phyloP scores from a whole-genome alignment of 2,113 vertebrate species.

The Pterocles orientalis region DNA sequence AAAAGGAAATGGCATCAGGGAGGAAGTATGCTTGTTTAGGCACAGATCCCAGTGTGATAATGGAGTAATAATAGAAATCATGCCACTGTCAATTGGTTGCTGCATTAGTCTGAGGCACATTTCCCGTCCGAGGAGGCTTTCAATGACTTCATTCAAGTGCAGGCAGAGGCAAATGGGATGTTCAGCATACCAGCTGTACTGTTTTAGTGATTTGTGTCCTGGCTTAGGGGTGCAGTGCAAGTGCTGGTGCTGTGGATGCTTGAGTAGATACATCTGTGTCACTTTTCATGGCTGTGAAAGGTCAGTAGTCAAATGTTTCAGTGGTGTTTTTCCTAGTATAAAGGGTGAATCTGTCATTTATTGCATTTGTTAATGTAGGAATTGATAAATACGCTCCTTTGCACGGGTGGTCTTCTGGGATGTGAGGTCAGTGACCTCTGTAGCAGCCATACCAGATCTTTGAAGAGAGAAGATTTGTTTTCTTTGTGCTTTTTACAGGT shows the following conservation, averaged over 20 bases:
- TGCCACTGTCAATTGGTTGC: conserved; percentile 71
- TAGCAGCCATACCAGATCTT: not conserved
- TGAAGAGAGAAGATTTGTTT: conserved; percentile 27
- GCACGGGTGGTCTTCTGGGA: conserved; percentile 71
- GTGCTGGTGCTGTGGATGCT: conserved; percentile 34
- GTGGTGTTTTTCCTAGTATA: conserved; percentile 9
- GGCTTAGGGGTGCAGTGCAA: not conserved
- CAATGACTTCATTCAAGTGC: conserved; percentile 72
- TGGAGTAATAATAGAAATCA: conserved; percentile 87
- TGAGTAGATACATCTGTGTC: conserved; percentile 19
- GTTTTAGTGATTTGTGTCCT: conserved; percentile 59
- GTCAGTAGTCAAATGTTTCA: conserved; percentile 62
- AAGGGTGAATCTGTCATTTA: conserved; percentile 52
- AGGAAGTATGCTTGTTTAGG: conserved; percentile 84
- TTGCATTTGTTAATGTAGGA: conserved; percentile 10
- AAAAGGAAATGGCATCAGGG: conserved; percentile 85
- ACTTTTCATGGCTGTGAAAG: conserved; percentile 66
- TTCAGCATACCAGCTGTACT: conserved; percentile 67
- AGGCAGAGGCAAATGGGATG: conserved; percentile 60
- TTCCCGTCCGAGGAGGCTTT: conserved; percentile 66
- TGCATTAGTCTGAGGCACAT: conserved; percentile 73
- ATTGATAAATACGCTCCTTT: not conserved
- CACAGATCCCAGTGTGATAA: conserved; percentile 85
- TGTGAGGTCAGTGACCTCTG: not conserved
- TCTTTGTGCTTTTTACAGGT: conserved; percentile 38